These are phyloP conservation scores for Bos javanicus DNA, from an alignment of 2,113 vertebrate genomes.

Conservation along the genomic window DNA sequence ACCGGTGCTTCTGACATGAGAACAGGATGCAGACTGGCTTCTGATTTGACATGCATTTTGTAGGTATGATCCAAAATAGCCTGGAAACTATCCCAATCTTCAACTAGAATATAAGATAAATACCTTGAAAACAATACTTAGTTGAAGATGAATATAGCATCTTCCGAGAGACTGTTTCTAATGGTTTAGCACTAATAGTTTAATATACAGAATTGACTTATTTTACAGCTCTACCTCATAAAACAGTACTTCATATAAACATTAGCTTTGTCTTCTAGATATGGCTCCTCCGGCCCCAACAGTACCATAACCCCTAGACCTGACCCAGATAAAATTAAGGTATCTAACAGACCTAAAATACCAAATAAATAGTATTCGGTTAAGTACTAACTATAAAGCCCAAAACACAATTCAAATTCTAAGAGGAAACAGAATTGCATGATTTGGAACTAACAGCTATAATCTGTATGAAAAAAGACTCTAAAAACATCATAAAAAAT, in stretches of 20 bases:
- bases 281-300: neutral
- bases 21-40: conserved; percentile 96
- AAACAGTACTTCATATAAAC: neutral
- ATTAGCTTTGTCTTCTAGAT: neutral
- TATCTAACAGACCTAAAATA: neutral
- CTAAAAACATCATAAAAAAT: neutral
- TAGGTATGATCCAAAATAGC: conserved; percentile 98
- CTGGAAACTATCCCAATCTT: conserved; percentile 99
- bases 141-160: neutral
- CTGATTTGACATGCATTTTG: conserved; percentile 99
- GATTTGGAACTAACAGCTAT: neutral
- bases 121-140: conserved; percentile 27
- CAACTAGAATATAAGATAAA: conserved; percentile 84
- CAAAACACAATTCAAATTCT: neutral
- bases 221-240: neutral
- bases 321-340: neutral
- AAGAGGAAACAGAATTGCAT: neutral
- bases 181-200: neutral
- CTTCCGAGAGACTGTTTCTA: neutral
- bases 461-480: neutral
- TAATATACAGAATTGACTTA: neutral
- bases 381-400: neutral
- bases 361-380: neutral
- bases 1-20: conserved; percentile 99
- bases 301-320: neutral